Percentiles rank a stretch among this genome's conserved stretches.
Evolutionary conservation across 2,797 vertebrate genomes (phyloP).

Genomic region (Gymnocypris eckloni): DNA sequence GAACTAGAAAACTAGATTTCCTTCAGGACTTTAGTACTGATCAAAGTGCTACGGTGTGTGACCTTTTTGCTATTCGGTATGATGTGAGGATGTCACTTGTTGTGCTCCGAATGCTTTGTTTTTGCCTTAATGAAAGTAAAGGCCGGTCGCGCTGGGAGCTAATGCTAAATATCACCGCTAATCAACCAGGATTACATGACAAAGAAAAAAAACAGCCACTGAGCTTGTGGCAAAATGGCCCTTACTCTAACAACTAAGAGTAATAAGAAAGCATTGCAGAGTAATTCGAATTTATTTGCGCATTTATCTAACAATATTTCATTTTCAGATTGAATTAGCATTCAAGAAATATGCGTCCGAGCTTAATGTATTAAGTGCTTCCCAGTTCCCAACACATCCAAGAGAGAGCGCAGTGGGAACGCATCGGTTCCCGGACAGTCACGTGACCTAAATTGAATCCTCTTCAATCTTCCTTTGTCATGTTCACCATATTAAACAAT

Average conservation of each 20-base stretch:
- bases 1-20: neutral
- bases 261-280: neutral
- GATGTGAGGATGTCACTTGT: slow-evolving; percentile 22
- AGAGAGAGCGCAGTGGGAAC: slow-evolving; percentile 28
- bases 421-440: slow-evolving; percentile 39
- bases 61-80: slow-evolving; percentile 39
- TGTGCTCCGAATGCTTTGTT: slow-evolving; percentile 8
- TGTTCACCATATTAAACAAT: slow-evolving; percentile 61
- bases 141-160: neutral
- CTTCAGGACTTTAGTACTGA: slow-evolving; percentile 4
- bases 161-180: slow-evolving; percentile 48
- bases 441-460: slow-evolving; percentile 51
- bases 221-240: neutral
- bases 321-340: neutral
- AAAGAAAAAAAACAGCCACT: slow-evolving; percentile 19
- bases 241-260: neutral
- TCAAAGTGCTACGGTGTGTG: slow-evolving; percentile 16
- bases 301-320: slow-evolving; percentile 16
- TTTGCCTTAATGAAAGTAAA: slow-evolving; percentile 31
- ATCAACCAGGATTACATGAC: slow-evolving; percentile 45
- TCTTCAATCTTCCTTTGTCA: slow-evolving; percentile 59
- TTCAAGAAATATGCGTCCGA: slow-evolving; percentile 6
- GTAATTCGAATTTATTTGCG: neutral
- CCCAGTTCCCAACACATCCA: slow-evolving; percentile 24
- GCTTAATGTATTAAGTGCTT: slow-evolving; percentile 41